phyloP scores from a whole-genome alignment of 1,140 invertebrate species.

The Geopemphigus sp. region DNA sequence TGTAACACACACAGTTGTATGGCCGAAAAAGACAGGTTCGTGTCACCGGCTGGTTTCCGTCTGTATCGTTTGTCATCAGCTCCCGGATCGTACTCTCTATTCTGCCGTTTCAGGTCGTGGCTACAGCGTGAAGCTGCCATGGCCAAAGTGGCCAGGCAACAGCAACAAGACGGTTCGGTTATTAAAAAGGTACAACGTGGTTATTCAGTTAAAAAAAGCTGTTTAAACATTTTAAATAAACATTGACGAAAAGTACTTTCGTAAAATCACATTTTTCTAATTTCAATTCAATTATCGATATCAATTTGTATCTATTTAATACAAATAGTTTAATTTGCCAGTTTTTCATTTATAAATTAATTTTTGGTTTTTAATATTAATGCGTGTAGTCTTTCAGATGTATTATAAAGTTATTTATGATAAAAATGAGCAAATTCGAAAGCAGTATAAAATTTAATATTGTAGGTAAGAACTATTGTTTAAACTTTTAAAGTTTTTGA shows the following conservation, averaged over 20 bases:
- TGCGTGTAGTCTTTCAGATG: background rate
- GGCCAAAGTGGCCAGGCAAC: conserved; percentile 45
- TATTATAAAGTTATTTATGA: background rate
- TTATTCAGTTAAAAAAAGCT: conserved; percentile 8
- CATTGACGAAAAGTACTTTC: too few species aligned
- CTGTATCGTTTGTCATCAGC: conserved; percentile 47
- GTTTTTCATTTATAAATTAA: background rate
- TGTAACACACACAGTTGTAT: conserved; percentile 42
- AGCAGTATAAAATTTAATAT: background rate
- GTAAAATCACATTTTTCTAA: too few species aligned
- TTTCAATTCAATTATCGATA: too few species aligned
- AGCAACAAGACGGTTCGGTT: conserved; percentile 47
- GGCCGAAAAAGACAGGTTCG: conserved; percentile 46
- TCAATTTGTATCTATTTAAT: too few species aligned
- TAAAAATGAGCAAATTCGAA: background rate
- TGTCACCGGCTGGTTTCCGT: conserved; percentile 43
- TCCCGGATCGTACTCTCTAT: conserved; percentile 39
- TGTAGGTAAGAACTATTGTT: background rate
- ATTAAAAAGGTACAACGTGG: conserved; percentile 47
- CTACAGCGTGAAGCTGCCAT: conserved; percentile 45
- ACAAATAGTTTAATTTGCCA: too few species aligned
- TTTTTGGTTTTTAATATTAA: background rate
- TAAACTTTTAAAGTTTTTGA: background rate
- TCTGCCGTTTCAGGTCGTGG: conserved; percentile 48
- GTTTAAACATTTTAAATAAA: background rate